Conservation (phyloP, 2,888 invertebrate genomes). For the Flexamia atlantica region DNA sequence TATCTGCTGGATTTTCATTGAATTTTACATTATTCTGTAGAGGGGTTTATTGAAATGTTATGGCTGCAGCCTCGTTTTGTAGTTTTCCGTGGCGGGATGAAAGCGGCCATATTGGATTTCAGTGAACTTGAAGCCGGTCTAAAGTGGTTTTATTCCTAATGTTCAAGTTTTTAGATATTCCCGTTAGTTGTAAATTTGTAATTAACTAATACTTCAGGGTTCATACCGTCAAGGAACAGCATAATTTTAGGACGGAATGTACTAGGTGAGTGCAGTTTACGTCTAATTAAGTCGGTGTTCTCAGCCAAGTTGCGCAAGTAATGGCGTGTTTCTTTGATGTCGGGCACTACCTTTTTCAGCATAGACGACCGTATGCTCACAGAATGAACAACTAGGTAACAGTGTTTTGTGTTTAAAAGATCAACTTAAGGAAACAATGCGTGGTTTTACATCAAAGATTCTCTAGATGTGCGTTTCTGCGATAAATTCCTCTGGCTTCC, state of each 20-base stretch:
- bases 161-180: slow-evolving; percentile 10
- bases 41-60: slow-evolving; percentile 66
- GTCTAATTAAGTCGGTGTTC: neutral
- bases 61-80: slow-evolving; percentile 73
- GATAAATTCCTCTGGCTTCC: too few relatives aligned
- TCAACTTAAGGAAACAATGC: too few relatives aligned
- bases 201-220: neutral
- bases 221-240: slow-evolving; percentile 28
- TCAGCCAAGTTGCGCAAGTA: slow-evolving; percentile 64
- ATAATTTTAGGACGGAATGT: slow-evolving; percentile 63
- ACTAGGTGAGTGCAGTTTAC: slow-evolving; percentile 45
- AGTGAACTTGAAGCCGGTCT: slow-evolving; percentile 84
- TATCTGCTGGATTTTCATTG: slow-evolving; percentile 33
- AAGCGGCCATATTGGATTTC: slow-evolving; percentile 87
- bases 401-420: too few relatives aligned
- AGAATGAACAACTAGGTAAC: neutral
- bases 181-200: slow-evolving; percentile 17
- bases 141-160: slow-evolving; percentile 44
- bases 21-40: slow-evolving; percentile 62
- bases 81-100: slow-evolving; percentile 79
- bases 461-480: too few relatives aligned
- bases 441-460: too few relatives aligned
- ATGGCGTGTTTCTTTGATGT: slow-evolving; percentile 60
- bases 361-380: neutral
- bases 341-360: slow-evolving; percentile 43